These are phyloP conservation scores for Ruditapes philippinarum DNA, from an alignment of 1,140 invertebrate species.

Conservation along the genomic window DNA sequence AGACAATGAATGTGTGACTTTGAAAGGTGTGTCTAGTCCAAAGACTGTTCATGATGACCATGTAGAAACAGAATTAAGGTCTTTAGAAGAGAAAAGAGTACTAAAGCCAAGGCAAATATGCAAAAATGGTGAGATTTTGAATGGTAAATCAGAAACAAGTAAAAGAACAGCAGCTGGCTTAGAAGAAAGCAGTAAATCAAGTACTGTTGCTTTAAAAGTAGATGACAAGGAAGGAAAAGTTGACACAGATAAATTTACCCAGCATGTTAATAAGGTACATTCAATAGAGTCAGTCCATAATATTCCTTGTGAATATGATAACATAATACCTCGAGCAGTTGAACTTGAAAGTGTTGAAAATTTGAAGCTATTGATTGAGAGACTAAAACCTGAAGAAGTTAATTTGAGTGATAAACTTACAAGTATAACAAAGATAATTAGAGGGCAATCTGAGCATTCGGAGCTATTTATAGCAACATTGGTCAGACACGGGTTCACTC, in stretches of 20 bases:
- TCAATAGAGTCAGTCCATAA: neutral
- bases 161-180: neutral
- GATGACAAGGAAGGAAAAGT: neutral
- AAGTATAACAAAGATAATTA: neutral
- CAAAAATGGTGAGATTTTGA: neutral
- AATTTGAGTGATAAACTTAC: conserved; percentile 1
- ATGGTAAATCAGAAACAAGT: neutral
- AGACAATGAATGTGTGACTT: too few relatives aligned
- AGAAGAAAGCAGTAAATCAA: neutral
- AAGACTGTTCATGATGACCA: too few relatives aligned
- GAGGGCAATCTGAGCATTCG: neutral
- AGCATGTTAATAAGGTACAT: neutral
- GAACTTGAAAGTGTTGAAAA: conserved; percentile 6
- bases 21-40: too few relatives aligned
- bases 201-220: neutral
- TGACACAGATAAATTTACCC: neutral
- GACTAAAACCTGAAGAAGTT: neutral
- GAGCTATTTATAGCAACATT: neutral
- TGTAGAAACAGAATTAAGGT: too few relatives aligned
- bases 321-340: neutral
- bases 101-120: too few relatives aligned
- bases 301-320: neutral
- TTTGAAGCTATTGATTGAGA: neutral
- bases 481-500: neutral
- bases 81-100: too few relatives aligned